phyloP scores from a whole-genome alignment of 1,140 invertebrate genomes.

The Drosophila malerkotliana region DNA sequence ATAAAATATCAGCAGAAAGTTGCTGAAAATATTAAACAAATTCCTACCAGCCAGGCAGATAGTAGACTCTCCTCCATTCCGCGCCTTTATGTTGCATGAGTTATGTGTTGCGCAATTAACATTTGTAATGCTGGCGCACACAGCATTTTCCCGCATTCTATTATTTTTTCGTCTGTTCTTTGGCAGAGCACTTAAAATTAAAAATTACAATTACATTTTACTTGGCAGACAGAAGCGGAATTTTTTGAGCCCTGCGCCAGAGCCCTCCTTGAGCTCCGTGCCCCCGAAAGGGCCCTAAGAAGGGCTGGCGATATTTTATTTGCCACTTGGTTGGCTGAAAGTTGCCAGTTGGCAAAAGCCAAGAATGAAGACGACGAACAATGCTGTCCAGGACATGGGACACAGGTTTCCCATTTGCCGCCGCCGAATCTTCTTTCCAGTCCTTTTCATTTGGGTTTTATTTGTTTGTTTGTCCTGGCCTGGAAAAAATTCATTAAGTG shows the following conservation, averaged over 20 bases:
- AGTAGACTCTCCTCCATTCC: not conserved
- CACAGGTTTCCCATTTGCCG: constrained; percentile 76
- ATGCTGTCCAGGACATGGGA: constrained; percentile 57
- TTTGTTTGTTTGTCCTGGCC: constrained; percentile 20
- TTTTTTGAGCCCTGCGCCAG: constrained; percentile 57
- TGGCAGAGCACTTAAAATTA: constrained; percentile 80
- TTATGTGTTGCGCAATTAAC: constrained; percentile 80
- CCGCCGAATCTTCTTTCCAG: not conserved
- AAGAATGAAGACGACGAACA: constrained; percentile 51
- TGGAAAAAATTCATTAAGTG: constrained; percentile 72
- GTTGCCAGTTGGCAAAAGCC: constrained; percentile 59
- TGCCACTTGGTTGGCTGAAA: constrained; percentile 57
- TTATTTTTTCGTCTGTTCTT: constrained; percentile 20
- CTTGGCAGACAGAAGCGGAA: constrained; percentile 60
- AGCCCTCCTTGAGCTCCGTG: constrained; percentile 21
- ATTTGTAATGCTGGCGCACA: constrained; percentile 75
- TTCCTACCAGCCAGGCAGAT: constrained; percentile 19
- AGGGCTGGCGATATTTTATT: constrained; percentile 63
- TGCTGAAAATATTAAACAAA: constrained; percentile 43
- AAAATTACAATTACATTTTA: constrained; percentile 82
- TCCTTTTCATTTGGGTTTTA: not conserved
- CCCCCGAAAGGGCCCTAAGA: constrained; percentile 30
- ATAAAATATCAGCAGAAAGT: not conserved
- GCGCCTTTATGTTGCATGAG: constrained; percentile 43
- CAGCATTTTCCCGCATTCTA: constrained; percentile 60